Percentiles rank a stretch among this genome's conserved stretches.
These are phyloP conservation scores for Bimastos eiseni DNA, from an alignment of 2,888 invertebrate genomes.

Conservation along the genomic window DNA sequence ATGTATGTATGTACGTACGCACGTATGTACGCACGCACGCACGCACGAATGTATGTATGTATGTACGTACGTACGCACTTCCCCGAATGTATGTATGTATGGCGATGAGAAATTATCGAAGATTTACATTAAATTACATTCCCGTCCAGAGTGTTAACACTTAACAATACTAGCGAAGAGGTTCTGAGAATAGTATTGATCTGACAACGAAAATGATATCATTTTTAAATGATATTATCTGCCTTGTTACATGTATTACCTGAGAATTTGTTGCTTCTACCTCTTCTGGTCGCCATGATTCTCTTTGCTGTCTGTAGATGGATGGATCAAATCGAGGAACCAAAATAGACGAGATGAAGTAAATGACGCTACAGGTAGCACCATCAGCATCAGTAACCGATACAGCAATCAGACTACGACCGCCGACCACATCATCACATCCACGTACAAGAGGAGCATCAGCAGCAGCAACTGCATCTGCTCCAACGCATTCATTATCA, in stretches of 20 bases:
- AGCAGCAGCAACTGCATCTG: not conserved
- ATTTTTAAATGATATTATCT: not conserved
- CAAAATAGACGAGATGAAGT: not conserved
- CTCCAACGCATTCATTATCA: not conserved
- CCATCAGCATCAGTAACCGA: not conserved
- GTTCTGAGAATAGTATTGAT: not conserved
- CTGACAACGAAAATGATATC: not conserved
- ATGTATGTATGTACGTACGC: too few species aligned
- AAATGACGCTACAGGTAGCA: not conserved
- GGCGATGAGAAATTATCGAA: too few species aligned
- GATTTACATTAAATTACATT: too few species aligned
- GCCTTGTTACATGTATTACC: not conserved
- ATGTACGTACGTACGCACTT: too few species aligned
- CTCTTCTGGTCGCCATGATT: not conserved
- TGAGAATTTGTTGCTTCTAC: not conserved
- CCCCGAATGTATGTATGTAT: too few species aligned
- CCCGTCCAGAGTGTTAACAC: too few species aligned
- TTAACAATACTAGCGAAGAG: too few species aligned
- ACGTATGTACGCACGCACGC: too few species aligned
- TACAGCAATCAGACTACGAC: not conserved
- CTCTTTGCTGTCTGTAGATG: not conserved
- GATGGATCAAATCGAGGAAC: not conserved
- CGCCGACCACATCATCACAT: not conserved
- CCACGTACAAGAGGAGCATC: not conserved
- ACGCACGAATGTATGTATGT: too few species aligned